These are phyloP conservation scores for Dasyornis broadbenti DNA, from an alignment of 2,113 vertebrate genomes.

Conservation along the genomic window DNA sequence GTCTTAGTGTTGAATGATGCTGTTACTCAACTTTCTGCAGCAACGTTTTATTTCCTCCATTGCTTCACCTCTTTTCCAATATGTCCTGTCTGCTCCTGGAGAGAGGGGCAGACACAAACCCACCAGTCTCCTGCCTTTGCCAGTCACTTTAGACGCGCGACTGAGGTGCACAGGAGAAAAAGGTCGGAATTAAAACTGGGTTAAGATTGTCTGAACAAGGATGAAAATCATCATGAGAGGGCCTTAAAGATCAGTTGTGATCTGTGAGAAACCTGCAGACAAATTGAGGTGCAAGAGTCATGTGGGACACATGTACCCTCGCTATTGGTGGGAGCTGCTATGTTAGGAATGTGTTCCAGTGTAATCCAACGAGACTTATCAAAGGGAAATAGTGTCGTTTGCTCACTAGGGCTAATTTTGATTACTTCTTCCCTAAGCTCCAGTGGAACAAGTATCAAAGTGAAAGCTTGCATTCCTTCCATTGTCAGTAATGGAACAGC, in stretches of 20 bases:
- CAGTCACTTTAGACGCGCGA: neutral
- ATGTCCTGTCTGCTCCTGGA: neutral
- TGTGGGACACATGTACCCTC: neutral
- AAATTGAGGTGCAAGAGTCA: neutral
- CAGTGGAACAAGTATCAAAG: slow-evolving; percentile 9
- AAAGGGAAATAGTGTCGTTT: neutral
- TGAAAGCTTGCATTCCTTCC: slow-evolving; percentile 5
- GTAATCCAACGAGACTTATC: slow-evolving; percentile 2
- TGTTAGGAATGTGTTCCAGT: neutral
- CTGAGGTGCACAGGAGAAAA: neutral
- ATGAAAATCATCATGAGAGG: neutral
- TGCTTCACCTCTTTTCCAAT: neutral
- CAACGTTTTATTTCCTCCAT: neutral
- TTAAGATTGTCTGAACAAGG: neutral
- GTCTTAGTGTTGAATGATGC: neutral
- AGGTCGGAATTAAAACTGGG: neutral
- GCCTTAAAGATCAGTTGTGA: neutral
- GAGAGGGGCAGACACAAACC: neutral
- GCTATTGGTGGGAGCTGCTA: neutral
- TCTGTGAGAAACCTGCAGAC: neutral
- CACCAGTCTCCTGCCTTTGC: neutral
- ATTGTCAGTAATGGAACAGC: neutral
- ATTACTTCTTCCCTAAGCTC: slow-evolving; percentile 12
- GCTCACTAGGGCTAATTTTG: slow-evolving; percentile 13
- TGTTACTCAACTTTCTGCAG: neutral